Conservation (phyloP, 2,888 invertebrate species). For the Drosophila atroscutellata region DNA sequence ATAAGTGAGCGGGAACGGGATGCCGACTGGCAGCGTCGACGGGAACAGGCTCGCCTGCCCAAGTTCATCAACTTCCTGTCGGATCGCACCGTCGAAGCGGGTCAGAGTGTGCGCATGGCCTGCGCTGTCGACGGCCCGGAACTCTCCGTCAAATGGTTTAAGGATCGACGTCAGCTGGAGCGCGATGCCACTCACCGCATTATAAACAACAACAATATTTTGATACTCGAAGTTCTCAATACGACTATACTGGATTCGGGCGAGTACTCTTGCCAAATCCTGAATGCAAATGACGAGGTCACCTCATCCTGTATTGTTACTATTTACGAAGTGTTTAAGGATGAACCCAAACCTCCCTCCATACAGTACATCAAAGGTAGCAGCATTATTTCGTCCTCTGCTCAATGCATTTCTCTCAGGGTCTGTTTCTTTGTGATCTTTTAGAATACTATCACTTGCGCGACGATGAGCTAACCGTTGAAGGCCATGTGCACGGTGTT, state of each 20-base stretch:
- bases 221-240: slow-evolving; percentile 87
- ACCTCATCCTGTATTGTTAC: slow-evolving; percentile 90
- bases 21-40: slow-evolving; percentile 84
- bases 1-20: slow-evolving; percentile 83
- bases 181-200: slow-evolving; percentile 85
- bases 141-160: slow-evolving; percentile 90
- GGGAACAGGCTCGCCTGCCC: slow-evolving; percentile 83
- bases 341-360: slow-evolving; percentile 90
- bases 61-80: slow-evolving; percentile 87
- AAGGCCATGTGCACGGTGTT: slow-evolving; percentile 85
- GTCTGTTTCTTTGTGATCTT: slow-evolving; percentile 38
- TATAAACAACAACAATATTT: slow-evolving; percentile 87
- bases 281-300: slow-evolving; percentile 90
- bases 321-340: slow-evolving; percentile 90
- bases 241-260: slow-evolving; percentile 88
- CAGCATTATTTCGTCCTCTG: slow-evolving; percentile 25
- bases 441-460: slow-evolving; percentile 85
- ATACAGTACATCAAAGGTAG: slow-evolving; percentile 89
- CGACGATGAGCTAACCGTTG: slow-evolving; percentile 88
- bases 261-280: slow-evolving; percentile 89
- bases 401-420: slow-evolving; percentile 14
- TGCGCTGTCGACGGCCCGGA: slow-evolving; percentile 92
- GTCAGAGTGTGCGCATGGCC: slow-evolving; percentile 90
- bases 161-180: slow-evolving; percentile 87
- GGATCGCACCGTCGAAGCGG: slow-evolving; percentile 90